Conservation (phyloP, 1,140 invertebrate species). For the Hylaeus anthracinus region DNA sequence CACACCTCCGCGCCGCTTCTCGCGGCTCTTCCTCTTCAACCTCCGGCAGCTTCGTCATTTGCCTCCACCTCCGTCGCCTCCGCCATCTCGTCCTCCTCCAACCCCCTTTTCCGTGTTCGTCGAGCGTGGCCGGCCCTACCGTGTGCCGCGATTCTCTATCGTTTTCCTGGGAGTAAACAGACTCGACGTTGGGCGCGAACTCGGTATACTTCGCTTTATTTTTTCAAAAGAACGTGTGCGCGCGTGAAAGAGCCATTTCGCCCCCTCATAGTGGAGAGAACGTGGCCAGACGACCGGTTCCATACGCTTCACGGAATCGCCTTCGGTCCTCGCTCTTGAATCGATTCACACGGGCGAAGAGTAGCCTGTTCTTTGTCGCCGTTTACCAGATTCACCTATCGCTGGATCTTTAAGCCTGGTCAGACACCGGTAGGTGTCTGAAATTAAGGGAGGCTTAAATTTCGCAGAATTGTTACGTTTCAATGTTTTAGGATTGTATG, state of each 20-base stretch:
- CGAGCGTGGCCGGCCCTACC: conserved; percentile 6
- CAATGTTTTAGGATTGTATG: too few relatives aligned
- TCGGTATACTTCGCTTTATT: conserved; percentile 51
- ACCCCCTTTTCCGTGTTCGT: conserved; percentile 12
- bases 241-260: conserved; percentile 32
- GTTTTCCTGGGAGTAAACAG: conserved; percentile 52
- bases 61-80: not conserved
- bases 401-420: too few relatives aligned
- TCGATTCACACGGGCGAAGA: conserved; percentile 2
- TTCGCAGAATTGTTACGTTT: too few relatives aligned
- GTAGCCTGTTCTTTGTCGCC: too few relatives aligned
- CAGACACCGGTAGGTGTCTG: too few relatives aligned
- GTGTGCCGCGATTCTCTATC: conserved; percentile 29
- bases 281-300: conserved; percentile 30
- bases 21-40: conserved; percentile 28
- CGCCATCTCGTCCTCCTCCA: conserved; percentile 39
- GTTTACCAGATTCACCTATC: too few relatives aligned
- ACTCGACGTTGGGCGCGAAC: conserved; percentile 41
- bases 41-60: conserved; percentile 37
- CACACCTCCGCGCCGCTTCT: conserved; percentile 21
- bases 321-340: not conserved
- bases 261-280: conserved; percentile 15
- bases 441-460: too few relatives aligned
- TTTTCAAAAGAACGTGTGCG: conserved; percentile 50
- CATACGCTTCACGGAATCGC: conserved; percentile 13